phyloP scores from a whole-genome alignment of 2,797 vertebrate genomes.

The Lithobates pipiens region DNA sequence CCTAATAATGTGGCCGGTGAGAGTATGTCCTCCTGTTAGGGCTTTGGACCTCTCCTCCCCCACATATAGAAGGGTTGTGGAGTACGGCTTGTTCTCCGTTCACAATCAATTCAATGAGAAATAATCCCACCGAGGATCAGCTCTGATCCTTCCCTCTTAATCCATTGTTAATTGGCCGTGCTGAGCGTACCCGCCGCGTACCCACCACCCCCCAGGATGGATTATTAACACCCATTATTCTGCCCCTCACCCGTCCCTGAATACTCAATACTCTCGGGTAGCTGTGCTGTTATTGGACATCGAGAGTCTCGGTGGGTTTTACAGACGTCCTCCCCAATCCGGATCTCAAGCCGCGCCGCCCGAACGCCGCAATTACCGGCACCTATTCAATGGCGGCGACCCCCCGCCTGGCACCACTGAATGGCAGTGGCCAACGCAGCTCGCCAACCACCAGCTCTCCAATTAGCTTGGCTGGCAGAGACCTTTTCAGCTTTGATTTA shows the following conservation, averaged over 20 bases:
- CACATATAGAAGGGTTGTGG: no score
- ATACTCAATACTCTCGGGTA: background rate
- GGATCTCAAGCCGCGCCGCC: conserved; percentile 1
- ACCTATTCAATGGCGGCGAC: background rate
- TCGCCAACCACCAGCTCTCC: background rate
- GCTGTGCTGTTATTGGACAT: background rate
- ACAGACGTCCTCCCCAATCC: background rate
- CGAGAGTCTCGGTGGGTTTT: background rate
- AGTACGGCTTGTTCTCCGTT: background rate
- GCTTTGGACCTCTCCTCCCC: no score
- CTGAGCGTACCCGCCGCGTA: background rate
- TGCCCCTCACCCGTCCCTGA: background rate
- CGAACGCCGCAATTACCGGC: conserved; percentile 41
- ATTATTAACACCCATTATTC: conserved; percentile 13
- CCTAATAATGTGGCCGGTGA: no score
- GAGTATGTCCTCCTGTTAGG: no score
- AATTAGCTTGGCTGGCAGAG: conserved; percentile 34
- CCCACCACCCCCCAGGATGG: background rate
- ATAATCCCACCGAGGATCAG: background rate
- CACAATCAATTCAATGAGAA: background rate
- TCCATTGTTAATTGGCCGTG: conserved; percentile 9
- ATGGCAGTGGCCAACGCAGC: background rate
- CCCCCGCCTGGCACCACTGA: conserved; percentile 26
- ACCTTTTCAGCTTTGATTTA: conserved; percentile 17
- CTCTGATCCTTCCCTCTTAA: background rate